These are phyloP conservation scores for Drosophila monieri DNA, from an alignment of 2,888 invertebrate species.

Conservation along the genomic window DNA sequence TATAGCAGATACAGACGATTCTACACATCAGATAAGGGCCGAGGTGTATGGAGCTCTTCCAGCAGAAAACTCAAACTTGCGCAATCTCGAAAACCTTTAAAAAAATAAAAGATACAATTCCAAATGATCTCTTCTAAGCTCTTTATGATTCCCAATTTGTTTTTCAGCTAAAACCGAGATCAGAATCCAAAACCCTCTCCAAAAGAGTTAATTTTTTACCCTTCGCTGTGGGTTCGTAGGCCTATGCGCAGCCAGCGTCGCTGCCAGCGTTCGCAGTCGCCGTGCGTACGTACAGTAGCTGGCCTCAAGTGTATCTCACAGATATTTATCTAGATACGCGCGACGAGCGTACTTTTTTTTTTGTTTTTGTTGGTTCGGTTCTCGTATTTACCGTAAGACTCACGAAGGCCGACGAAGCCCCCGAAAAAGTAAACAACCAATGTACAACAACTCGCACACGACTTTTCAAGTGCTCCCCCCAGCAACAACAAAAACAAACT, in stretches of 20 bases:
- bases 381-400: conserved; percentile 58
- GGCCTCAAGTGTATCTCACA: conserved; percentile 70
- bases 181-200: no score
- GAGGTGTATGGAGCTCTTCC: not conserved
- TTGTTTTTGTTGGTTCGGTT: conserved; percentile 11
- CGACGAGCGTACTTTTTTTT: conserved; percentile 55
- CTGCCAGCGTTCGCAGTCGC: conserved; percentile 50
- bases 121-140: not conserved
- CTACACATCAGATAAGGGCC: not conserved
- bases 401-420: conserved; percentile 37
- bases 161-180: no score
- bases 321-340: conserved; percentile 75
- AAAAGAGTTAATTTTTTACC: not conserved
- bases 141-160: no score
- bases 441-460: conserved; percentile 36
- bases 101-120: not conserved
- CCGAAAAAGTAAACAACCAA: conserved; percentile 50
- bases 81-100: not conserved
- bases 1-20: not conserved
- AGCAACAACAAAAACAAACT: conserved; percentile 24
- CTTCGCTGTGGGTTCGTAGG: conserved; percentile 20
- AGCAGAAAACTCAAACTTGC: not conserved
- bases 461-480: conserved; percentile 38
- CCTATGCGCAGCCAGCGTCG: conserved; percentile 45
- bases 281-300: conserved; percentile 75